phyloP scores from a whole-genome alignment of 2,888 invertebrate genomes.

The Volucella inanis region DNA sequence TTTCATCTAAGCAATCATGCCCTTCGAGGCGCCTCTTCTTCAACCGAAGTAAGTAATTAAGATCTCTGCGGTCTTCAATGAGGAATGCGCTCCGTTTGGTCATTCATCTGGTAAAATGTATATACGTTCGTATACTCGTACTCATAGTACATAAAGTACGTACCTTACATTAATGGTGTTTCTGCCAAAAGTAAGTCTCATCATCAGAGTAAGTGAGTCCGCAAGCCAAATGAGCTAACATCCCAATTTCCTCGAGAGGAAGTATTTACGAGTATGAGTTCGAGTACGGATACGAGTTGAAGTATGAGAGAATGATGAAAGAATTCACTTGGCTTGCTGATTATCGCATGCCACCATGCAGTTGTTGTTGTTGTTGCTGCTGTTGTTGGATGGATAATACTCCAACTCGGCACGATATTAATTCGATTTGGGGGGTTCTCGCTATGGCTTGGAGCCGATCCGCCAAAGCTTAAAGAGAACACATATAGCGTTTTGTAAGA shows the following conservation, averaged over 20 bases:
- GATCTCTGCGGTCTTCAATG: slow-evolving; percentile 46
- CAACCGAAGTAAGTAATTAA: slow-evolving; percentile 69
- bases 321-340: slow-evolving; percentile 70
- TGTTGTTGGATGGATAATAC: slow-evolving; percentile 17
- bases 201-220: slow-evolving; percentile 20
- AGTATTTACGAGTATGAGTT: slow-evolving; percentile 31
- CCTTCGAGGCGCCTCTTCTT: background rate
- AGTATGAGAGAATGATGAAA: slow-evolving; percentile 50
- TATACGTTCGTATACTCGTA: background rate
- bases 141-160: background rate
- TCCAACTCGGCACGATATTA: slow-evolving; percentile 67
- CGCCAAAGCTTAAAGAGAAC: slow-evolving; percentile 58
- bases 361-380: slow-evolving; percentile 39
- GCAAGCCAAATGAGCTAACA: slow-evolving; percentile 58
- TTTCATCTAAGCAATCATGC: too few species aligned
- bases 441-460: slow-evolving; percentile 31
- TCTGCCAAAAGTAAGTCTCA: slow-evolving; percentile 54
- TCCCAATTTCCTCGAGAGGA: slow-evolving; percentile 69
- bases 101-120: slow-evolving; percentile 48
- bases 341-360: slow-evolving; percentile 72
- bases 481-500: slow-evolving; percentile 74
- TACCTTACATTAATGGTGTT: slow-evolving; percentile 60
- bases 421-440: slow-evolving; percentile 73
- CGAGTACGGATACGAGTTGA: too few species aligned
- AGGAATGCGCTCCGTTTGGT: slow-evolving; percentile 46